phyloP scores from a whole-genome alignment of 2,797 vertebrate genomes.

The Diceros bicornis region DNA sequence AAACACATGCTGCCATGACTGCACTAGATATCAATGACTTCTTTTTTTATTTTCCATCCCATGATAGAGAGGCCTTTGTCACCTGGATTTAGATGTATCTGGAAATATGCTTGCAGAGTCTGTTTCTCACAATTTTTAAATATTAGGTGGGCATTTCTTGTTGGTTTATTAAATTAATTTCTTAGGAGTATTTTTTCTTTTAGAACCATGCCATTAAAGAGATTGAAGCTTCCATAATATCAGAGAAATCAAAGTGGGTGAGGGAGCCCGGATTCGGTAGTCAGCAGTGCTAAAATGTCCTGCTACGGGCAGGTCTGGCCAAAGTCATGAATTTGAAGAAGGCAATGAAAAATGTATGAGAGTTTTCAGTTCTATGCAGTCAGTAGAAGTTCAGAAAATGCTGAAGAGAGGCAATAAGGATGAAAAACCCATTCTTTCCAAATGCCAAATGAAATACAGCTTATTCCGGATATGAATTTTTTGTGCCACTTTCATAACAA shows the following conservation, averaged over 20 bases:
- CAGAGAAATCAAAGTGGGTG: not conserved
- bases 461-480: not conserved
- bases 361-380: not conserved
- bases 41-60: not conserved
- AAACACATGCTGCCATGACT: not conserved
- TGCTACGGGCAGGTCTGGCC: not conserved
- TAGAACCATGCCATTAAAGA: not conserved
- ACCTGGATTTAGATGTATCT: not conserved
- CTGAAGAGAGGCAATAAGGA: not conserved
- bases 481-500: not conserved
- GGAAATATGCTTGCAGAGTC: not conserved
- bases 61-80: not conserved
- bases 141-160: not conserved
- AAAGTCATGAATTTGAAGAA: not conserved
- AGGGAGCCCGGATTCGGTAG: not conserved
- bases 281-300: not conserved
- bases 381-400: not conserved
- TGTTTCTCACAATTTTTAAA: constrained; percentile 2
- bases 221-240: too few relatives aligned
- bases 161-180: not conserved
- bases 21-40: too few relatives aligned
- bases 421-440: not conserved
- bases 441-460: not conserved
- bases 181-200: not conserved
- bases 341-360: not conserved